Evolutionary conservation across 2,113 vertebrate species (phyloP), one percentile per base, ranked within the genome.

Genomic region (Clarias magur): DNA sequence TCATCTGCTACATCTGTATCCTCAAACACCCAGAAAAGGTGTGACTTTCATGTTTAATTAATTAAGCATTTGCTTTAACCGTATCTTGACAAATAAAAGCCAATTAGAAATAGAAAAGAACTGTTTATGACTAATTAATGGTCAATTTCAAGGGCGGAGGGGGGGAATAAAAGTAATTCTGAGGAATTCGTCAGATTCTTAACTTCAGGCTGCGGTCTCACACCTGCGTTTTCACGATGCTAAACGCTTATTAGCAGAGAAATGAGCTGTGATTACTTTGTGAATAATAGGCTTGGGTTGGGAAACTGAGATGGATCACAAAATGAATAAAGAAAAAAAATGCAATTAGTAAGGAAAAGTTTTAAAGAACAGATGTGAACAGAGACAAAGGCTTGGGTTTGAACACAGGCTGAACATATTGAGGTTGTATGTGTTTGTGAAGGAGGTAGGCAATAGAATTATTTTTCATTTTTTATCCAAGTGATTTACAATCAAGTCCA

Each of bases 21-120:
- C 94, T 93, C 90, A 90, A 92, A 94, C 94, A 94, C 93, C 93
- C 91, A 2, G 88, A 88, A 94, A 85, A 95, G 94, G 94, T 95
- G 95, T 88, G 91, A 94, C 86, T 93, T 95, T 94, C 93, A 94
- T 94, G 93, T 95, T 95, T 94, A 95, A 95, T 95, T 95, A 94
- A 95, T 95, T 95, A 94, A 93, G 91, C 89, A 65, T 91, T 94
- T 89, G 93, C 94, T 94, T 95, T 93, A 93, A 93, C 91, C 92
- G 92, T 90, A 93, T 92, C 93, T 92, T 92, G 93, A 94, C 93
- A 94, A 94, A 95, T 93, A 89, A 86, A 91, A 90, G 92, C 90
- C 93, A 94, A 93, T 95, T 95, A 94, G 92, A 94, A 91, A 90
- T 91, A 88, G 90, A 93, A 87, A 88, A 91, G 87, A 94, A 92